phyloP scores from a whole-genome alignment of 2,888 invertebrate species.

The Synanthedon myopaeformis region DNA sequence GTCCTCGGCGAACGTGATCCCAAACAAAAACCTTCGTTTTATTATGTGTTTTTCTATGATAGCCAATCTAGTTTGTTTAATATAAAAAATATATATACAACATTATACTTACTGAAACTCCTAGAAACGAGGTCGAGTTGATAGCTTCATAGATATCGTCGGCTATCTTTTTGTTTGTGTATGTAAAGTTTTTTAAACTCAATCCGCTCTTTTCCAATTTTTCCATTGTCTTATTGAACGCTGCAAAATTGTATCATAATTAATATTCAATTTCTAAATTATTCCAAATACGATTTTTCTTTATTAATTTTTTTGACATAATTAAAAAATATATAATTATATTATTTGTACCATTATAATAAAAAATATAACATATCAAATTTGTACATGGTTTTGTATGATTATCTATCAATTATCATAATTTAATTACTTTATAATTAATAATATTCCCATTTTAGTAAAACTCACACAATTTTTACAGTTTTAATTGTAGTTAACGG shows the following conservation, averaged over 20 bases:
- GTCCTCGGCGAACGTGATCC: too few species aligned
- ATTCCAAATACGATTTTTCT: background rate
- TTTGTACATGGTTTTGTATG: too few species aligned
- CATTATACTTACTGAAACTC: conserved; percentile 88
- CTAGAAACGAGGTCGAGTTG: conserved; percentile 97
- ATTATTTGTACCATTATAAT: background rate
- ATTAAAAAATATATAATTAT: background rate
- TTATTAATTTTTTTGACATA: too few species aligned
- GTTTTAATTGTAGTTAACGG: too few species aligned
- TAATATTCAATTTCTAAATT: background rate
- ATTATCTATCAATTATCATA: too few species aligned
- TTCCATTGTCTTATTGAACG: conserved; percentile 97
- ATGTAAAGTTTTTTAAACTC: conserved; percentile 94
- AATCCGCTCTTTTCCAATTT: conserved; percentile 83
- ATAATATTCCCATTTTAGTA: too few species aligned
- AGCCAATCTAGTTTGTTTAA: background rate
- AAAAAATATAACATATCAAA: too few species aligned
- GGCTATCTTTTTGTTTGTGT: conserved; percentile 93
- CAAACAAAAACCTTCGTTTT: too few species aligned
- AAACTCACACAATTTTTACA: too few species aligned
- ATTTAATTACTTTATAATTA: too few species aligned
- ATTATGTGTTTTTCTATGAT: too few species aligned
- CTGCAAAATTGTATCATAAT: conserved; percentile 51
- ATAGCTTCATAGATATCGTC: conserved; percentile 97
- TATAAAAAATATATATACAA: conserved; percentile 1